Conservation (phyloP, 30 jellyfish, hydroid and myxozoan species). For the Catostylus mosaicus region DNA sequence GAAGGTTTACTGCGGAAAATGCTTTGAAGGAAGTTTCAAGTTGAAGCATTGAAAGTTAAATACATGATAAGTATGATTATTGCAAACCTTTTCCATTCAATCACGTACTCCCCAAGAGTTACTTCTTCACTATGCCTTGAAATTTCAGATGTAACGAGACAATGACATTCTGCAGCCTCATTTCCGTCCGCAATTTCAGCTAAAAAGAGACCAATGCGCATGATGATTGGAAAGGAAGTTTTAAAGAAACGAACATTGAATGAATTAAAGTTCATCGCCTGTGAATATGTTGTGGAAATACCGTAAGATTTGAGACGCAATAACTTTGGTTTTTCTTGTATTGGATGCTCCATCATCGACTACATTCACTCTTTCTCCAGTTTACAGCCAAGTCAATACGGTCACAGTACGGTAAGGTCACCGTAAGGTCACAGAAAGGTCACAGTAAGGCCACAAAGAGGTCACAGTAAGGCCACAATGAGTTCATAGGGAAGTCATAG, state of each 20-base stretch:
- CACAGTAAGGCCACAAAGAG: neutral
- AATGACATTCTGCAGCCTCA: slow-evolving; percentile 92
- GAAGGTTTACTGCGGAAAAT: neutral
- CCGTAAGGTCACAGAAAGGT: neutral
- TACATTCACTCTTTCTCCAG: too few species aligned
- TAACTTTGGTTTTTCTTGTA: too few species aligned
- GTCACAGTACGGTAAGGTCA: too few species aligned
- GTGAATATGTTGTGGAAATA: neutral
- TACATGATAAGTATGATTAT: neutral
- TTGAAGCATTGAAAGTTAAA: neutral
- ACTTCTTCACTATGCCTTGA: slow-evolving; percentile 52
- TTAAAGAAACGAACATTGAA: neutral
- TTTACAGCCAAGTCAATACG: too few species aligned
- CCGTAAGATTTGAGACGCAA: neutral
- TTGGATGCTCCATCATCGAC: too few species aligned
- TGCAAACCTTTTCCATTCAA: slow-evolving; percentile 85
- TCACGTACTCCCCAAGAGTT: slow-evolving; percentile 71
- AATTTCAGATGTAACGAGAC: slow-evolving; percentile 55
- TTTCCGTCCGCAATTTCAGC: slow-evolving; percentile 77
- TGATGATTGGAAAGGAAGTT: neutral
- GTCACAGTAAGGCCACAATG: neutral
- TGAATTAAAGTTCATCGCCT: neutral
- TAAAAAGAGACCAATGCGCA: neutral
- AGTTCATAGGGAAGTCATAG: neutral
- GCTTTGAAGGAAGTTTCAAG: neutral